phyloP scores from a whole-genome alignment of 2,113 vertebrate species.

The Xerus inauris region DNA sequence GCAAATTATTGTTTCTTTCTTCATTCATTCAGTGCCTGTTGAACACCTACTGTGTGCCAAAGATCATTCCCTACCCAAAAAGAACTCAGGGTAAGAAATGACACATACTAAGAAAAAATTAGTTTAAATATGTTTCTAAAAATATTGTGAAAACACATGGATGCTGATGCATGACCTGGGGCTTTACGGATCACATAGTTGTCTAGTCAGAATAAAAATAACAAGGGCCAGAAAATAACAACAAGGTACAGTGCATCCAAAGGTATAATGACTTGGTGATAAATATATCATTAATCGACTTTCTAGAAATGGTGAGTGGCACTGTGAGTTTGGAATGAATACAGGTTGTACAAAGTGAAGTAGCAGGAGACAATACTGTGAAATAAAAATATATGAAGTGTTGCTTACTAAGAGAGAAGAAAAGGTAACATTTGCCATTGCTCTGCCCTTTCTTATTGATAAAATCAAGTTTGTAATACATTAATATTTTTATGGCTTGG shows the following conservation, averaged over 20 bases:
- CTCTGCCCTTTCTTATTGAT: not conserved
- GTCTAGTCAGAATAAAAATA: not conserved
- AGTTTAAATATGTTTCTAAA: not conserved
- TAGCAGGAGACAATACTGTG: not conserved
- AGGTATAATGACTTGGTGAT: not conserved
- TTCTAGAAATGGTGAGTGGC: not conserved
- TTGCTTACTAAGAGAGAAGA: not conserved
- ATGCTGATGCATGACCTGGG: not conserved
- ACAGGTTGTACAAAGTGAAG: not conserved
- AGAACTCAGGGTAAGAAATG: not conserved
- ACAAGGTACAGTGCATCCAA: not conserved
- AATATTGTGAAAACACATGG: not conserved
- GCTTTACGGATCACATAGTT: not conserved
- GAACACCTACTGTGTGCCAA: not conserved
- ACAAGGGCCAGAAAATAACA: not conserved
- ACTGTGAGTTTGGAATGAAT: not conserved
- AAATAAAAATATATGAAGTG: not conserved
- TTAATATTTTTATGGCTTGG: too few species aligned
- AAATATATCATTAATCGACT: not conserved
- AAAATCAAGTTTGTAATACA: not conserved
- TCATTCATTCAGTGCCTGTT: not conserved
- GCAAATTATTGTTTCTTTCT: constrained; percentile 19
- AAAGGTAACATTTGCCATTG: not conserved
- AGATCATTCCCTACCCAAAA: not conserved
- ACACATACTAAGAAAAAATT: not conserved